Base-by-base conservation (phyloP, 2,113 vertebrate genomes). In the Loxodonta africana region DNA sequence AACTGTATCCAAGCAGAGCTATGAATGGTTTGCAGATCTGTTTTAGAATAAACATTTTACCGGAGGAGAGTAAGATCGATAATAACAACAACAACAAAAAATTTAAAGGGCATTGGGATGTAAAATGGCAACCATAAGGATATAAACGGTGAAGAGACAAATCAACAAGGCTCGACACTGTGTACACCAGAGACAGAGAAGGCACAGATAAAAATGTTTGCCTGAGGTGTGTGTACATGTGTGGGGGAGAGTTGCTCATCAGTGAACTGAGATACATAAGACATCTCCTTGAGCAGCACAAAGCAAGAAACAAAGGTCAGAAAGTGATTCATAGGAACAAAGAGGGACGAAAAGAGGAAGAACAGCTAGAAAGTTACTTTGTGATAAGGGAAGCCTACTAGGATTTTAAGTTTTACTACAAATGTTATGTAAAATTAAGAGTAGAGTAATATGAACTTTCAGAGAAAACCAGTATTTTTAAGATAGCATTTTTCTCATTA, bases 41-140 rank as follows among this genome's bases (percentile, higher is more conserved):
- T 67, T 88, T 94, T 60, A 90, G 86, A 87, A 93, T 84, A 85
- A 83, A 78, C 78, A 91, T 85, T 81, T 73, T 78, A 87, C 46
- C 60, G 53, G 91, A 83, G 92, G 77, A 91, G 48, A 91, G 80
- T 65, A 60, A 44, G 21, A 74, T 76, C 28, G 0, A 88, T 76
- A 62, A 88, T n/a, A 88, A 78, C 74, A 89, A 90, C 89, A 8
- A 8, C 30, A 77, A 74, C 37, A 94, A 92, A 74, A 94, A 88
- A 69, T 15, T 18, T 90, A 86, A 93, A 89, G 92, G 83, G 80
- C 69, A 48, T 74, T 41, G 62, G 69, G 46, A 89, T 78, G 83
- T 62, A 89, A 95, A 96, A 60, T 53, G 67, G 67, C 83, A 77
- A 23, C 77, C 81, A 74, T 6, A 9, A 48, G 37, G 77, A 26